phyloP scores from a whole-genome alignment of 92 coral and sea anemone genomes.

The Epizoanthus rinbou region DNA sequence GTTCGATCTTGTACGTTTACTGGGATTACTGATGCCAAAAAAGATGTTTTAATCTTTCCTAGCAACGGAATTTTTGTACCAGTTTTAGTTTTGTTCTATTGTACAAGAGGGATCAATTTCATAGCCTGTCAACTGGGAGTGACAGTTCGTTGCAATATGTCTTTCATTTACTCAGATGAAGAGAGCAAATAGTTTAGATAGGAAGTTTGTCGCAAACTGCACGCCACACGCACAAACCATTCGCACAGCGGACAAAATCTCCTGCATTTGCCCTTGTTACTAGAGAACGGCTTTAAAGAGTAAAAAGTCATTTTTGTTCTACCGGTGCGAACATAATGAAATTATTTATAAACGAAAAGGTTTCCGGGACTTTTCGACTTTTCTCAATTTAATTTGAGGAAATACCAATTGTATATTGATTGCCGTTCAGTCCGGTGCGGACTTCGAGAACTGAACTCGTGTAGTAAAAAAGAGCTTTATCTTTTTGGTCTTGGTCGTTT shows the following conservation, averaged over 20 bases:
- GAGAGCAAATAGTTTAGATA: conserved; percentile 9
- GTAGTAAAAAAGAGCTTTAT: not conserved
- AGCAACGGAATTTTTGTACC: conserved; percentile 20
- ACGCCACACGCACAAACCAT: not conserved
- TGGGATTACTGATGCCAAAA: not conserved
- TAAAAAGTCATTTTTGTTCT: conserved; percentile 15
- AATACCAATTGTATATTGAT: not conserved
- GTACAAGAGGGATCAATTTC: conserved; percentile 48
- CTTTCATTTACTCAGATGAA: conserved; percentile 38
- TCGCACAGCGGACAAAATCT: not conserved
- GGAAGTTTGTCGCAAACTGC: not conserved
- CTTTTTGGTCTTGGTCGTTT: not conserved
- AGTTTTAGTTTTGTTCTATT: conserved; percentile 38
- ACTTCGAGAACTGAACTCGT: not conserved
- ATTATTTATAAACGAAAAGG: not conserved
- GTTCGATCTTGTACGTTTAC: too few species aligned
- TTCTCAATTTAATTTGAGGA: not conserved
- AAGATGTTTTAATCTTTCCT: not conserved
- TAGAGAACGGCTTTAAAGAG: not conserved
- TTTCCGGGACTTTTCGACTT: not conserved
- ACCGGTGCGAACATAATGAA: conserved; percentile 4
- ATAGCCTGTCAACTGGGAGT: conserved; percentile 29
- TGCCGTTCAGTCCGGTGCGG: not conserved
- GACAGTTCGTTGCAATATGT: conserved; percentile 29
- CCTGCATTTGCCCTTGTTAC: not conserved